These are phyloP conservation scores for Peromyscus leucopus DNA, from an alignment of 2,113 vertebrate genomes.

Conservation along the genomic window DNA sequence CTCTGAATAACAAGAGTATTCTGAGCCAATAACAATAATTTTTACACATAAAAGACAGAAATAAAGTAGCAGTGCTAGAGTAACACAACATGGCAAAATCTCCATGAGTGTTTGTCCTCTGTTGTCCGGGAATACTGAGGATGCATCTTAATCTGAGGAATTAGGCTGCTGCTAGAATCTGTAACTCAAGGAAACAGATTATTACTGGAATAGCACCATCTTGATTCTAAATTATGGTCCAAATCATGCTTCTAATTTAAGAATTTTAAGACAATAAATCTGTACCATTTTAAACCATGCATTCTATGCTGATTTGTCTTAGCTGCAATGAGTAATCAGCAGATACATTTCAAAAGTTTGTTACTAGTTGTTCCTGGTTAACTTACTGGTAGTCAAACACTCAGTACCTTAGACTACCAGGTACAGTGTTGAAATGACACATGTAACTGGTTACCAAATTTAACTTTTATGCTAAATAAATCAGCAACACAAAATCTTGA, in stretches of 20 bases:
- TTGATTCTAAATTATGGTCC: background rate
- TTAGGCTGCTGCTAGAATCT: background rate
- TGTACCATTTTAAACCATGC: background rate
- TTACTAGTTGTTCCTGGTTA: background rate
- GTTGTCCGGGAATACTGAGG: background rate
- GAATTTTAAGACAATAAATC: background rate
- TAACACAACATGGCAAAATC: background rate
- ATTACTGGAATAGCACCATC: background rate
- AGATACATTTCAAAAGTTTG: background rate
- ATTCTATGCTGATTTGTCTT: background rate
- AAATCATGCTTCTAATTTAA: background rate
- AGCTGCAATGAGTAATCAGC: background rate
- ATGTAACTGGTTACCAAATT: background rate
- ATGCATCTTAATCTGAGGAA: background rate
- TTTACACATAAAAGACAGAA: background rate
- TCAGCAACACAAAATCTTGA: background rate
- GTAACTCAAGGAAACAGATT: background rate
- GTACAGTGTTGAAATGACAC: background rate
- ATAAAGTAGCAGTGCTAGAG: background rate
- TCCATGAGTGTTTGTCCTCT: background rate
- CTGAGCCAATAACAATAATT: background rate
- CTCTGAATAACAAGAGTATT: background rate
- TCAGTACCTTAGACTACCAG: background rate
- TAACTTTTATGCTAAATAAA: background rate
- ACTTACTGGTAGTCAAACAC: background rate